Evolutionary conservation across 2,888 invertebrate species (phyloP).

Genomic region (Fragum whitleyi): DNA sequence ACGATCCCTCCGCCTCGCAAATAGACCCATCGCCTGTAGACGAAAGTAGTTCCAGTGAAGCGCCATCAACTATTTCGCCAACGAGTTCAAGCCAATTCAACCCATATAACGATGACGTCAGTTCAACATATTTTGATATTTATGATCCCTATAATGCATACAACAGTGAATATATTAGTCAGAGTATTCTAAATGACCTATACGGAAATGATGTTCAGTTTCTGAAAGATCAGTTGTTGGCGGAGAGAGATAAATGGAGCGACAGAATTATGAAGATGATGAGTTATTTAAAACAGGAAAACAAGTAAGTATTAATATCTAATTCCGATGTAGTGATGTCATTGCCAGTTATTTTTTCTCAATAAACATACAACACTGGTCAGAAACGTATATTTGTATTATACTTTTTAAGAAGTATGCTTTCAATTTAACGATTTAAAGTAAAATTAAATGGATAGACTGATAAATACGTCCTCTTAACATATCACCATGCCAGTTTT

Average conservation of each 20-base stretch:
- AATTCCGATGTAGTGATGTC: too few relatives aligned
- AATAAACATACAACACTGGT: too few relatives aligned
- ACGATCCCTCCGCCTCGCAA: not conserved
- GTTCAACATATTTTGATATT: not conserved
- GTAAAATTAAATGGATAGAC: too few relatives aligned
- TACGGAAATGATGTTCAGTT: not conserved
- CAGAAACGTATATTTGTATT: too few relatives aligned
- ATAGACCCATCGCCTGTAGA: not conserved
- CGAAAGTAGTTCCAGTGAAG: not conserved
- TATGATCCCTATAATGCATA: not conserved
- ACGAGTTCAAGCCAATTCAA: not conserved
- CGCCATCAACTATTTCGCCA: not conserved
- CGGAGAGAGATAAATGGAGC: conserved; percentile 11
- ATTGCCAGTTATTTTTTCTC: too few relatives aligned
- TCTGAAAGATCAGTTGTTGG: not conserved
- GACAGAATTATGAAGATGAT: conserved; percentile 1
- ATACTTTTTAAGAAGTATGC: too few relatives aligned
- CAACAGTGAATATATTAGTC: not conserved
- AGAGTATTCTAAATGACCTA: not conserved
- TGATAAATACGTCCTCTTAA: too few relatives aligned
- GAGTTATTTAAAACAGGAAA: not conserved
- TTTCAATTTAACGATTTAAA: too few relatives aligned
- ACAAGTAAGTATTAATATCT: not conserved
- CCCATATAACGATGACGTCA: not conserved
- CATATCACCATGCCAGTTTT: too few relatives aligned